Evolutionary conservation across 2,113 vertebrate genomes (phyloP).

Genomic region (Miniopterus natalensis): DNA sequence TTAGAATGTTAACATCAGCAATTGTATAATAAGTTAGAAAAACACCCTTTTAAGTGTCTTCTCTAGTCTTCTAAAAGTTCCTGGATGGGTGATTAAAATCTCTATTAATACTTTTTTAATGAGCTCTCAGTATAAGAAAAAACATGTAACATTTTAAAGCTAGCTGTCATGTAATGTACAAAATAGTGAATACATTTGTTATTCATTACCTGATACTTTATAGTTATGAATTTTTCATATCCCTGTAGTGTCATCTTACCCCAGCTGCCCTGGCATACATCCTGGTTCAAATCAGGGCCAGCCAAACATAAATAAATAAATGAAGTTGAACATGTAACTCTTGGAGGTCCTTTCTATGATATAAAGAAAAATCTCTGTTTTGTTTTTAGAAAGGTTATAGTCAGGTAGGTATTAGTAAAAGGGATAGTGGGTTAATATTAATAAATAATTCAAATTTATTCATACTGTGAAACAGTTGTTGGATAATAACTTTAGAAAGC

Average conservation of each 20-base stretch:
- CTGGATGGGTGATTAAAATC: constrained; percentile 48
- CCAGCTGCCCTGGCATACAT: constrained; percentile 59
- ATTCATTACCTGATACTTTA: constrained; percentile 73
- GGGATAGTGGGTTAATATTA: neutral
- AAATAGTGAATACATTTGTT: constrained; percentile 71
- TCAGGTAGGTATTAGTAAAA: neutral
- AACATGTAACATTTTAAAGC: constrained; percentile 42
- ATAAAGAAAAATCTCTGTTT: neutral
- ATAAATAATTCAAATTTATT: constrained; percentile 44
- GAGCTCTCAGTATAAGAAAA: constrained; percentile 11
- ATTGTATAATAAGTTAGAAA: neutral
- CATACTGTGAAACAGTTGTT: constrained; percentile 27
- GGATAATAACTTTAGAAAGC: neutral
- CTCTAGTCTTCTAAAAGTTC: constrained; percentile 27
- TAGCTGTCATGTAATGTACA: constrained; percentile 64
- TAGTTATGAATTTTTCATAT: constrained; percentile 76
- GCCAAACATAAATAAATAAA: constrained; percentile 73
- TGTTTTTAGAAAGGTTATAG: neutral
- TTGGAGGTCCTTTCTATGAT: constrained; percentile 16
- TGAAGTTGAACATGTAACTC: constrained; percentile 69
- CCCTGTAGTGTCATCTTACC: constrained; percentile 64
- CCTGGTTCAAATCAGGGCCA: constrained; percentile 70
- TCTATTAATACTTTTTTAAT: constrained; percentile 72
- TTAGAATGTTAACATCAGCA: constrained; percentile 42
- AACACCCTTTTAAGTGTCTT: neutral